phyloP scores from a whole-genome alignment of 2,888 invertebrate genomes.

The Pomacea canaliculata region DNA sequence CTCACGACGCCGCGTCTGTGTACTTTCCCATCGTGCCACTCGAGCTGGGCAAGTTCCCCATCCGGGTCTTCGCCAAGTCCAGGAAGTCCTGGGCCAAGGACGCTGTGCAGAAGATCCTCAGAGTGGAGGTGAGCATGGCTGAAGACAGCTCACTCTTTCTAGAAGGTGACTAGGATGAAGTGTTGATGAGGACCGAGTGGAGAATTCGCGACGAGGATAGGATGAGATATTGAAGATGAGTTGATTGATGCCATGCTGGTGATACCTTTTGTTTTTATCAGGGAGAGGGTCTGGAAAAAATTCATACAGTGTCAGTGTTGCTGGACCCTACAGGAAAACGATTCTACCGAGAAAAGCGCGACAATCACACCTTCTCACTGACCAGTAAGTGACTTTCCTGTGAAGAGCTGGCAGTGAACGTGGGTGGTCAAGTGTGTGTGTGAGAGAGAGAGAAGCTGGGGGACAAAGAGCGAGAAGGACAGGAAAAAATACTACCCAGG shows the following conservation, averaged over 20 bases:
- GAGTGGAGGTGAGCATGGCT: constrained; percentile 42
- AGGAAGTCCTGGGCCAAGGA: constrained; percentile 34
- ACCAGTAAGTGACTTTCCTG: constrained; percentile 21
- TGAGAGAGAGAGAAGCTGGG: too few relatives aligned
- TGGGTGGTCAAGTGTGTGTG: too few relatives aligned
- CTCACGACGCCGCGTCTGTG: constrained; percentile 44
- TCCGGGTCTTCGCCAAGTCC: constrained; percentile 43
- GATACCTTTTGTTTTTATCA: constrained; percentile 10
- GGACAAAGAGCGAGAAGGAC: too few relatives aligned
- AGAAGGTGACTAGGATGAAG: too few relatives aligned
- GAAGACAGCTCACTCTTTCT: too few relatives aligned
- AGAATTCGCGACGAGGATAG: too few relatives aligned
- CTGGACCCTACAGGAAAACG: constrained; percentile 44
- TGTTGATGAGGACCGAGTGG: too few relatives aligned
- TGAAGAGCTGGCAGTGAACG: too few relatives aligned
- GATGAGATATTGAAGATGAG: too few relatives aligned
- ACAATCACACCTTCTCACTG: constrained; percentile 32
- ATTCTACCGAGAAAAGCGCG: constrained; percentile 28
- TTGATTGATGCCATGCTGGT: too few relatives aligned
- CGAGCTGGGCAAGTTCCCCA: constrained; percentile 42
- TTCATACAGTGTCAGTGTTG: constrained; percentile 46
- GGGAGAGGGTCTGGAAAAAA: constrained; percentile 50
- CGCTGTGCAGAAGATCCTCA: constrained; percentile 43
- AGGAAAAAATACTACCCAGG: too few relatives aligned
- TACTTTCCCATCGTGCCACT: constrained; percentile 51